Evolutionary conservation across 64 coral and sea anemone genomes (phyloP).

Genomic region (Dendrophyllia cribrosa): DNA sequence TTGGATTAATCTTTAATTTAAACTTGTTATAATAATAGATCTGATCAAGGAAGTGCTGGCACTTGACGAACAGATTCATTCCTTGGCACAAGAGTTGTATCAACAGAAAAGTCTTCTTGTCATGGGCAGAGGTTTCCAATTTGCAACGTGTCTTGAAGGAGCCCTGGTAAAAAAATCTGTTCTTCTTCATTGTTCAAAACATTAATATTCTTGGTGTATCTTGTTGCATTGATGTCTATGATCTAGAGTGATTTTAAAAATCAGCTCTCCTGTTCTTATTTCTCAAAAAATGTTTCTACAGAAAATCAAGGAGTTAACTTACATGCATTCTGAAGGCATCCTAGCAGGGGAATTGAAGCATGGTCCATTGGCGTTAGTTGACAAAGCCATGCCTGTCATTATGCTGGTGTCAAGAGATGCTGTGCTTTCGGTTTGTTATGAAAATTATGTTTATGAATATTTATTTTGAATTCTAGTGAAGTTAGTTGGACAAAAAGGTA

Average conservation of each 20-base stretch:
- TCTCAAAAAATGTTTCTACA: conserved; percentile 27
- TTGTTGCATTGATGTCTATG: too few relatives aligned
- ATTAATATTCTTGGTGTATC: too few relatives aligned
- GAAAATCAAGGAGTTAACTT: conserved; percentile 99
- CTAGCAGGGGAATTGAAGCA: conserved; percentile 94
- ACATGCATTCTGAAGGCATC: conserved; percentile 97
- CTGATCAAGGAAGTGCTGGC: conserved; percentile 90
- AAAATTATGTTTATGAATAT: neutral
- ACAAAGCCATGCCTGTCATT: conserved; percentile 92
- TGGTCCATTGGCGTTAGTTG: conserved; percentile 88
- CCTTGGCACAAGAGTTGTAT: conserved; percentile 86
- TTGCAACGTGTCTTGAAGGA: conserved; percentile 97
- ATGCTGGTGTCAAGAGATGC: conserved; percentile 92
- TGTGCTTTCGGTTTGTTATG: conserved; percentile 66
- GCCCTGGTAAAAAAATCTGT: conserved; percentile 76
- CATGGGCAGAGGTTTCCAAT: conserved; percentile 97
- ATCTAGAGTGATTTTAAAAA: too few relatives aligned
- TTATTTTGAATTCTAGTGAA: neutral
- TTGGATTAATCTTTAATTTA: neutral
- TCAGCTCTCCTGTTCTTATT: too few relatives aligned
- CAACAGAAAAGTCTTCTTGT: conserved; percentile 96
- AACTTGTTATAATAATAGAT: conserved; percentile 41
- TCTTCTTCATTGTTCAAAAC: neutral
- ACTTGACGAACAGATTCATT: conserved; percentile 86
- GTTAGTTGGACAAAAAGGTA: too few relatives aligned